Conservation (phyloP, 2,797 vertebrate genomes). For the Spinus pinus region DNA sequence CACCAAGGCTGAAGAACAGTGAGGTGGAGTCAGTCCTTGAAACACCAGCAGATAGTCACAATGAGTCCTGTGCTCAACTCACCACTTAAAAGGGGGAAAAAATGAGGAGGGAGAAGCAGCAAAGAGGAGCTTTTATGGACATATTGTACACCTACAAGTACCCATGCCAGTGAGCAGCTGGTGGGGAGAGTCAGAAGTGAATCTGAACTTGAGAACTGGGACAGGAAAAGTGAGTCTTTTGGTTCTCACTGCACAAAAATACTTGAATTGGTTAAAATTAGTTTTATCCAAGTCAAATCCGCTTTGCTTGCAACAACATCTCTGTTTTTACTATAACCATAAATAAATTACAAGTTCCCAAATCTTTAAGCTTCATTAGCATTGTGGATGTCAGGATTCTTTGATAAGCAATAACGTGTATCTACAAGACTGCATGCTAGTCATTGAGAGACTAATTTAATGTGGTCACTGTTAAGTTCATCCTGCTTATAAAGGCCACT, state of each 20-base stretch:
- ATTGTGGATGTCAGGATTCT: background rate
- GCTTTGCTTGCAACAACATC: background rate
- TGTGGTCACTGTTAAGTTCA: background rate
- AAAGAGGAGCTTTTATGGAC: background rate
- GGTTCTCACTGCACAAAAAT: background rate
- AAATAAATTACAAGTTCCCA: background rate
- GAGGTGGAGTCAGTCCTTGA: background rate
- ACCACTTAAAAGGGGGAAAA: background rate
- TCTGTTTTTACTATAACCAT: background rate
- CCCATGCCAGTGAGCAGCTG: background rate
- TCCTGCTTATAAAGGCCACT: background rate
- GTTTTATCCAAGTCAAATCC: background rate
- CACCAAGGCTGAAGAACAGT: background rate
- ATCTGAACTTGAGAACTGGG: background rate
- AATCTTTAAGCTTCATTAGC: background rate
- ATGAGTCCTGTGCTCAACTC: background rate
- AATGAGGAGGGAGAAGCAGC: background rate
- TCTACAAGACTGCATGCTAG: background rate
- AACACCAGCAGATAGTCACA: background rate
- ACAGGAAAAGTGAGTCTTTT: background rate
- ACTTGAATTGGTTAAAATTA: background rate
- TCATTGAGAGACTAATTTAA: background rate
- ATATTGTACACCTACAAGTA: background rate
- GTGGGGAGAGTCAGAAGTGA: background rate
- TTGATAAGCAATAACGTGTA: background rate